Evolutionary conservation across 2,113 vertebrate species (phyloP), one percentile per base, ranked within the genome.

Genomic region (Lamprotornis superbus): DNA sequence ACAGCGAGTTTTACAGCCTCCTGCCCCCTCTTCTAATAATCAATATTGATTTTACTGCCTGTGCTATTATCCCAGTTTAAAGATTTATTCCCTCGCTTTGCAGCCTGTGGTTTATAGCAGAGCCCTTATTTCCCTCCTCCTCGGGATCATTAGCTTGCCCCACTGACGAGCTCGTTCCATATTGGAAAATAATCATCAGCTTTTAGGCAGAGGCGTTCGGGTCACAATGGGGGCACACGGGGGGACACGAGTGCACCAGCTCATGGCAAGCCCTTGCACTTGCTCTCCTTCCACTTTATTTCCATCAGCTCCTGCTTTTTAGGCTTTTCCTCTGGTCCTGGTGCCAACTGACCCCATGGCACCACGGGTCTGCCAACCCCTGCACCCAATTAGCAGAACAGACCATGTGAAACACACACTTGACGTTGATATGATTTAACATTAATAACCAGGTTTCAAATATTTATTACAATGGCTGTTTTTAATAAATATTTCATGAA

Each of bases 401-500:
- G 97, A 63, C 35, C 7, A 14, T 64, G 70, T 81, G 86, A 78
- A 97, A 95, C 83, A 11, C 61, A 6, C 82, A 5, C 91, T 95
- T 79, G 95, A 94, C 97, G 94, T 74, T 60, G 95, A 95, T 93
- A 82, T 37, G 96, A 97, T 94, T 97, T 94, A 96, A 96, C 59
- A 12, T 97, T 98, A 98, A 98, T 98, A 98, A 98, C 96, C 89
- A 65, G 90, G 76, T 97, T 97, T 98, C 98, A 98, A 98, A 98
- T 98, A 98, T 98, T 98, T 98, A 98, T 98, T 97, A 95, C 97
- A 98, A 97, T 97, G 97, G 93, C 97, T 97, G 97, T 96, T 98
- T 97, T 98, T 96, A 97, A 98, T 98, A 98, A 98, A 98, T 98
- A 98, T 98, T 98, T 97, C 97, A 98, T 97, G 97, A 97, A 83